Evolutionary conservation across 1,140 invertebrate genomes (phyloP).

Genomic region (Carposina sasakii): DNA sequence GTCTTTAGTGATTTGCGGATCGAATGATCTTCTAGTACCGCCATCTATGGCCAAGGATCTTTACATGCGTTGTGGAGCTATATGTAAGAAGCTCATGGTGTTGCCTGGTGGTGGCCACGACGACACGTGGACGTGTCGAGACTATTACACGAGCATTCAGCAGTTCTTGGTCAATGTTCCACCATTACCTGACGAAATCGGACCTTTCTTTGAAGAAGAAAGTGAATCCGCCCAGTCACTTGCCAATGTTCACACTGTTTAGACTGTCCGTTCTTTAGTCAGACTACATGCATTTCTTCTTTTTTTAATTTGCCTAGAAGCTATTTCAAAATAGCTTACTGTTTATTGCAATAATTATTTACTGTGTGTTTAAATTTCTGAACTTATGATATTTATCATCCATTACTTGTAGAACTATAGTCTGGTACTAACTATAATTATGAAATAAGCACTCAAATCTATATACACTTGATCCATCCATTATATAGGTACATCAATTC

Average conservation of each 20-base stretch:
- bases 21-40: conserved; percentile 89
- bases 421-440: no score
- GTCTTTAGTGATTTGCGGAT: conserved; percentile 85
- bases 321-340: no score
- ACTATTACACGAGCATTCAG: conserved; percentile 53
- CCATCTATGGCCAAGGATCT: conserved; percentile 87
- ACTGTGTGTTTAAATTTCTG: no score
- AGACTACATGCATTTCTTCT: no score
- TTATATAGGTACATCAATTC: no score
- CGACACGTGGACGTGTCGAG: conserved; percentile 83
- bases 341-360: no score
- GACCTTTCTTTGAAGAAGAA: conserved; percentile 29
- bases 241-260: conserved; percentile 35
- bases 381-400: no score
- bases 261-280: no score
- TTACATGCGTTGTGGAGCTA: conserved; percentile 79
- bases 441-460: no score
- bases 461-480: no score
- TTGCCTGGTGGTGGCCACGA: conserved; percentile 88
- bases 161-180: conserved; percentile 50
- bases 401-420: no score
- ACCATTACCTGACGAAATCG: conserved; percentile 31
- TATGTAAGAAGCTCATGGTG: conserved; percentile 80
- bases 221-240: conserved; percentile 19
- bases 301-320: no score